A percentile compares a stretch with the other conserved stretches of the same genome.
phyloP scores from a whole-genome alignment of 2,797 vertebrate species.

The Spea hammondii region DNA sequence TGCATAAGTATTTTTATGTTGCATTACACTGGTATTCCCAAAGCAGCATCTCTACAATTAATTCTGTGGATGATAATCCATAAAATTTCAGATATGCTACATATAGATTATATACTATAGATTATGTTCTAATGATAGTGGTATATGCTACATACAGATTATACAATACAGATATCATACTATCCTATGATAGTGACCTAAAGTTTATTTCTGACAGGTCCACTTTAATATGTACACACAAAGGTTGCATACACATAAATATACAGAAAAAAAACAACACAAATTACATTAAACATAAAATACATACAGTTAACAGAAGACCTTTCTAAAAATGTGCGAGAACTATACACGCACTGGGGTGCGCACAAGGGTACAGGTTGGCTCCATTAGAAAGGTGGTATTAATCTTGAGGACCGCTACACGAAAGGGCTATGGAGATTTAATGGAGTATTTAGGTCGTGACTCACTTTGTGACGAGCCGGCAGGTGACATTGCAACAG shows the following conservation, averaged over 20 bases:
- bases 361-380: conserved; percentile 62
- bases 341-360: conserved; percentile 62
- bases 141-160: no score
- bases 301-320: conserved; percentile 72
- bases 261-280: conserved; percentile 63
- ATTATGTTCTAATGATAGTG: no score
- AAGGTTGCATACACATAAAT: conserved; percentile 69
- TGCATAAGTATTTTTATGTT: no score
- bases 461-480: conserved; percentile 94
- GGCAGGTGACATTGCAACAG: conserved; percentile 88
- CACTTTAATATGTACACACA: conserved; percentile 70
- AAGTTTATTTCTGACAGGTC: no score
- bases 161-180: no score
- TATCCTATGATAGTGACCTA: no score
- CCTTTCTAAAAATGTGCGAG: conserved; percentile 64
- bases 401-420: conserved; percentile 64
- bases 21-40: no score
- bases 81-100: no score
- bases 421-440: conserved; percentile 67
- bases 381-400: conserved; percentile 60
- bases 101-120: no score
- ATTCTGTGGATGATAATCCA: no score
- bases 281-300: conserved; percentile 70
- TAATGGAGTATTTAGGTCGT: conserved; percentile 69
- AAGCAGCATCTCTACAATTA: no score